These are phyloP conservation scores for Genyomyrus donnyi DNA, from an alignment of 2,113 vertebrate genomes.

Conservation along the genomic window DNA sequence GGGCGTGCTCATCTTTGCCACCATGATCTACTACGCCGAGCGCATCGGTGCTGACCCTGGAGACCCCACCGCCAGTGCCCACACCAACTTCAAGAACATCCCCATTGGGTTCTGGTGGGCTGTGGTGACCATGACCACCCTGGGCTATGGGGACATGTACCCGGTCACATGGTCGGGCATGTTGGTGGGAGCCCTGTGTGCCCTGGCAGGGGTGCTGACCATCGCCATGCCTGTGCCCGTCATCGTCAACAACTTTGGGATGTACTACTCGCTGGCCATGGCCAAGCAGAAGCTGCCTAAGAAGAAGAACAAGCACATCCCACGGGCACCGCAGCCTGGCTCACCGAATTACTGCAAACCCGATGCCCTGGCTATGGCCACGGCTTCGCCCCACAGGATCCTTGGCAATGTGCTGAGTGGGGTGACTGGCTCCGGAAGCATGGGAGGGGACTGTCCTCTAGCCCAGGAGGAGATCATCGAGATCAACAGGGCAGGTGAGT, in stretches of 20 bases:
- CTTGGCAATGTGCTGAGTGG: conserved; percentile 74
- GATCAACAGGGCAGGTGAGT: conserved; percentile 85
- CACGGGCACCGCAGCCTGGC: conserved; percentile 75
- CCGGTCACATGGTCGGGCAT: conserved; percentile 96
- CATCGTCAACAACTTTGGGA: conserved; percentile 98
- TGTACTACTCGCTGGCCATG: conserved; percentile 99
- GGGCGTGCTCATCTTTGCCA: conserved; percentile 96
- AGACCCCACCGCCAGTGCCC: conserved; percentile 71
- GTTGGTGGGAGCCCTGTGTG: conserved; percentile 93
- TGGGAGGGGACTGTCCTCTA: conserved; percentile 70
- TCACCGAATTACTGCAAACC: conserved; percentile 88
- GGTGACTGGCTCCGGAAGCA: conserved; percentile 60
- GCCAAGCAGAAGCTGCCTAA: conserved; percentile 98
- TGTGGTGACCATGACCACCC: conserved; percentile 95
- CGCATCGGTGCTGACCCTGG: conserved; percentile 84
- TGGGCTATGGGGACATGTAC: conserved; percentile 97
- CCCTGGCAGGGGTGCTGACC: conserved; percentile 89
- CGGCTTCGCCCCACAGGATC: conserved; percentile 81
- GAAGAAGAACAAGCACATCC: conserved; percentile 96
- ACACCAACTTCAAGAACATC: conserved; percentile 97
- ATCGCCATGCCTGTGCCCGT: conserved; percentile 98
- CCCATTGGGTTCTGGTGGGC: conserved; percentile 99
- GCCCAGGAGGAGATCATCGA: conserved; percentile 77
- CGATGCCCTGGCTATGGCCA: conserved; percentile 71
- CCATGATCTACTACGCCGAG: conserved; percentile 99